Conservation (phyloP, 2,888 invertebrate species). For the Zhuqinia jingwanae region DNA sequence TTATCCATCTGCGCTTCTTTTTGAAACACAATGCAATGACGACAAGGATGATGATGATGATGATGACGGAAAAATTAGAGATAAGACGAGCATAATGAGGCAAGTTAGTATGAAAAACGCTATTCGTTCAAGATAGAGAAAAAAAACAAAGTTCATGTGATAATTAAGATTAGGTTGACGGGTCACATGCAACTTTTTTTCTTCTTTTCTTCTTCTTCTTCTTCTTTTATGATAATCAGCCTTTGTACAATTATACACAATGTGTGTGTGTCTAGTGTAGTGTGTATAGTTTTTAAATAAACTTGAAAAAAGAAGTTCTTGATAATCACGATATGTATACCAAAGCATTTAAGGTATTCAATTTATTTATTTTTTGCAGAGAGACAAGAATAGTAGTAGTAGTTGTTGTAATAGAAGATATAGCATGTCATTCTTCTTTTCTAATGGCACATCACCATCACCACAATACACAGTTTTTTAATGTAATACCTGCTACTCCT, state of each 20-base stretch:
- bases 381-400: not conserved
- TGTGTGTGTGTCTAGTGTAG: not conserved
- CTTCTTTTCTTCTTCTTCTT: too few relatives aligned
- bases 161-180: constrained; percentile 54
- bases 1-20: constrained; percentile 45
- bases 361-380: not conserved
- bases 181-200: constrained; percentile 57
- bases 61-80: constrained; percentile 12
- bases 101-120: constrained; percentile 44
- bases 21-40: constrained; percentile 13
- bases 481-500: too few relatives aligned
- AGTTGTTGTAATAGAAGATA: not conserved
- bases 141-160: constrained; percentile 39
- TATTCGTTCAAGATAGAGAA: constrained; percentile 40
- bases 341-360: too few relatives aligned
- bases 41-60: not conserved
- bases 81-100: constrained; percentile 44
- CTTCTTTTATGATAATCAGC: constrained; percentile 38
- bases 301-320: not conserved
- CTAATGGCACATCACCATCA: constrained; percentile 21
- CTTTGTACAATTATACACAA: not conserved
- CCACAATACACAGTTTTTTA: not conserved
- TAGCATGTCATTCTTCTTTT: constrained; percentile 13
- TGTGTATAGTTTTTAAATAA: not conserved
- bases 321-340: too few relatives aligned